Conservation (phyloP, 1,140 invertebrate species). For the Zaprionus tsacasi region DNA sequence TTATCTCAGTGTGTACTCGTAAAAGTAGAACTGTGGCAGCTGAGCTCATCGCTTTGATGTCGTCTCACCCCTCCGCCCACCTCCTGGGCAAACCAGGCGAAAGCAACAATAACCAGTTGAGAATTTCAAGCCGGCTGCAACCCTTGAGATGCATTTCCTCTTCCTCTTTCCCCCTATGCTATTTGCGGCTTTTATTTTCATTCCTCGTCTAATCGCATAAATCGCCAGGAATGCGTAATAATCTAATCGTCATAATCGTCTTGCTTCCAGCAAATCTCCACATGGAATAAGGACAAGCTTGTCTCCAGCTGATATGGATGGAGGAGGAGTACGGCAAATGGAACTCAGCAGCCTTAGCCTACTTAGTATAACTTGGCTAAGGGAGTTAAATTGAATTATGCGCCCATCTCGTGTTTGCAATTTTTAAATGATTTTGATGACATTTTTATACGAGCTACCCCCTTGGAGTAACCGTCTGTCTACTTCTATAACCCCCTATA, state of each 20-base stretch:
- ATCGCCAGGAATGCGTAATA: slow-evolving; percentile 79
- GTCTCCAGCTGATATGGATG: background rate
- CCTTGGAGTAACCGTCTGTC: background rate
- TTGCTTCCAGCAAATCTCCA: slow-evolving; percentile 60
- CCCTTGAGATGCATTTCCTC: slow-evolving; percentile 30
- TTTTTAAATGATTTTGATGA: slow-evolving; percentile 80
- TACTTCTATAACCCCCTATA: background rate
- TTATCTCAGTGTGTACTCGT: slow-evolving; percentile 34
- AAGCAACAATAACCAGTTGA: slow-evolving; percentile 64
- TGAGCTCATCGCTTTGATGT: slow-evolving; percentile 69
- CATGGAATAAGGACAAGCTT: slow-evolving; percentile 38
- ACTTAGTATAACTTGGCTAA: slow-evolving; percentile 50
- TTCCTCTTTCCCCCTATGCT: background rate
- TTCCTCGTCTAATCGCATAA: slow-evolving; percentile 69
- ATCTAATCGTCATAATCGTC: slow-evolving; percentile 80
- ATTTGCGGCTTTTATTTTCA: slow-evolving; percentile 47
- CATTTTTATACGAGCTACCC: slow-evolving; percentile 60
- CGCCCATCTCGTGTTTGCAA: slow-evolving; percentile 62
- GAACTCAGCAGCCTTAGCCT: slow-evolving; percentile 39
- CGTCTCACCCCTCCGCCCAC: slow-evolving; percentile 8
- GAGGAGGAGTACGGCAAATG: background rate
- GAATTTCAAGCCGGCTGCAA: slow-evolving; percentile 36
- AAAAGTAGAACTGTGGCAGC: slow-evolving; percentile 58
- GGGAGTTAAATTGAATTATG: slow-evolving; percentile 64
- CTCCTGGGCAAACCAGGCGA: background rate